These are phyloP conservation scores for Iphiclides podalirius DNA, from an alignment of 2,888 invertebrate species.

Conservation along the genomic window DNA sequence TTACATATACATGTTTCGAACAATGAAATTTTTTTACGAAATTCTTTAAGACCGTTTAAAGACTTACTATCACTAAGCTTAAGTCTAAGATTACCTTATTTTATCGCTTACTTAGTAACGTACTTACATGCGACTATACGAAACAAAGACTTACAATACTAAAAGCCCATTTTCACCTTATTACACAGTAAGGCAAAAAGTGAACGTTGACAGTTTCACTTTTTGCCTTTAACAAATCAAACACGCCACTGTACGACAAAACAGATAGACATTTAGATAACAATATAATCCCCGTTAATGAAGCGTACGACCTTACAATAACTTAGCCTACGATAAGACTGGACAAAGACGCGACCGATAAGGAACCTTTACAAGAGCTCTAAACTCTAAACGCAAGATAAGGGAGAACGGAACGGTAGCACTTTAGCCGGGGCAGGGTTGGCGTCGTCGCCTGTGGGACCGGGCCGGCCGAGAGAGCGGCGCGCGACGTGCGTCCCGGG, in stretches of 20 bases:
- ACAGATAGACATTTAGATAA: no score
- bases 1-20: slow-evolving; percentile 5
- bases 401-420: neutral
- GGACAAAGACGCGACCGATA: slow-evolving; percentile 22
- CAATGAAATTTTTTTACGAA: slow-evolving; percentile 6
- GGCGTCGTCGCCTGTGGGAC: slow-evolving; percentile 38
- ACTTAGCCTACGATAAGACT: slow-evolving; percentile 23
- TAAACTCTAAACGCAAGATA: neutral
- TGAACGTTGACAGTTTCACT: neutral
- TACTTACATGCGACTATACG: slow-evolving; percentile 10
- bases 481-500: slow-evolving; percentile 44
- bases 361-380: neutral
- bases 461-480: slow-evolving; percentile 44
- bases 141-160: slow-evolving; percentile 1
- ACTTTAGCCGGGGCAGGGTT: slow-evolving; percentile 41
- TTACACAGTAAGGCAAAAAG: neutral
- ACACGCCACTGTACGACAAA: slow-evolving; percentile 11
- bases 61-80: neutral
- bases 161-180: neutral
- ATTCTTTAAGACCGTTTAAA: slow-evolving; percentile 7
- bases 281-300: slow-evolving; percentile 4
- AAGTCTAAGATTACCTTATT: neutral
- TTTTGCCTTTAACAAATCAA: slow-evolving; percentile 6
- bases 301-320: slow-evolving; percentile 16
- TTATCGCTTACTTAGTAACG: slow-evolving; percentile 1